Evolutionary conservation across 2,113 vertebrate genomes (phyloP).

Genomic region (Heloderma charlesbogerti): DNA sequence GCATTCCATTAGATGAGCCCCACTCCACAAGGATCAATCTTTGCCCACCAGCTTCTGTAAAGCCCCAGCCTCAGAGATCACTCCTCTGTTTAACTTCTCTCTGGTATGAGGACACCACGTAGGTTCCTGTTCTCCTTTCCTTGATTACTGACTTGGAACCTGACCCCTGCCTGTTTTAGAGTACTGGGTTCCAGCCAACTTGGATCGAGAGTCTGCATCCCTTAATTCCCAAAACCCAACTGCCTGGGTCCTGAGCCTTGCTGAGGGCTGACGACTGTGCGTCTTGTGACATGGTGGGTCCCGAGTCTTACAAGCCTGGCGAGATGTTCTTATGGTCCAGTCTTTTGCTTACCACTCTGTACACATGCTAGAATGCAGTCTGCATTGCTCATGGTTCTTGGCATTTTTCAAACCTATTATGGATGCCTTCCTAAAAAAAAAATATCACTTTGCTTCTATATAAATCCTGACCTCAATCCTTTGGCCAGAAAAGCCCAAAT

Average conservation of each 20-base stretch:
- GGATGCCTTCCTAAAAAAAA: background rate
- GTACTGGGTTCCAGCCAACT: background rate
- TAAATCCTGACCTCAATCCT: background rate
- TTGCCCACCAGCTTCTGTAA: no score
- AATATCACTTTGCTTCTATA: background rate
- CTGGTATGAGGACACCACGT: background rate
- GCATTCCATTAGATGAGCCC: no score
- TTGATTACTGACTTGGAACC: background rate
- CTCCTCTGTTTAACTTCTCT: background rate
- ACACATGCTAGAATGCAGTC: background rate
- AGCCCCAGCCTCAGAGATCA: no score
- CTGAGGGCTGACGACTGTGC: no score
- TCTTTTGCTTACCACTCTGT: background rate
- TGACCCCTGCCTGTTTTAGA: background rate
- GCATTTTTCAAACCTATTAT: background rate
- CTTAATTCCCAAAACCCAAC: background rate
- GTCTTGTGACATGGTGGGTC: background rate
- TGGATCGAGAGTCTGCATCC: no score
- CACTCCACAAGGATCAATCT: no score
- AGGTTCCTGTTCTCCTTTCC: background rate
- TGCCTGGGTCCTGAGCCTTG: background rate
- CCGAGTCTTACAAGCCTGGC: background rate
- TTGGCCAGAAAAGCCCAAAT: background rate
- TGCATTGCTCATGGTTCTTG: background rate
- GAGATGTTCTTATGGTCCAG: background rate